Base-by-base conservation (phyloP, 2,113 vertebrate species). In the Lagopus muta region DNA sequence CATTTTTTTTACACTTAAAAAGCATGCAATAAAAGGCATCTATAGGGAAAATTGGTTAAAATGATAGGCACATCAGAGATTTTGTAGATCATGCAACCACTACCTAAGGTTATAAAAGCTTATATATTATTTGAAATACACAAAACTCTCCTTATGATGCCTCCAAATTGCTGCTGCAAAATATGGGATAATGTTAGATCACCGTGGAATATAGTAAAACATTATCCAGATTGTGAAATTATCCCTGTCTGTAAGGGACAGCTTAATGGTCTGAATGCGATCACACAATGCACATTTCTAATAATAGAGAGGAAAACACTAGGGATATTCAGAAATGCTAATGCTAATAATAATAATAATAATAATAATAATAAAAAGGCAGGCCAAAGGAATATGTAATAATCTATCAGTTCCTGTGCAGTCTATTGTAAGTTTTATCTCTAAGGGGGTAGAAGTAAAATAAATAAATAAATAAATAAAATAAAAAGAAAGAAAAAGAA, bases 371-470 rank as follows among this genome's bases (percentile, higher is more conserved):
- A 5, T 13, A 50, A 81, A 94, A 92, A 79, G 9, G 38, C 17
- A 65, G 19, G 15, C 60, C 42, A 84, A 89, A 65, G 62, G 47
- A 85, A 58, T 61, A 95, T 34, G 48, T 34, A 94, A 77, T 82
- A 92, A 88, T 96, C 95, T 96, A 87, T 55, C 61, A 82, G 89
- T 65, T 85, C 89, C 55, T 89, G 61, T 90, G 70, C 94, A 92
- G 79, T 81, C 74, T 94, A 73, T 93, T 95, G 74, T 96, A 97
- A 96, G 76, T 97, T 96, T 97, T 97, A 93, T 96, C 90, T 95
- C 69, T 90, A 91, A 90, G 27, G 47, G 47, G 32, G 90, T 92
- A 95, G 95, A 24, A 75, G 2, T 97, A 92, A 97, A 95, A n/a
- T n/a, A 38, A 38, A 38, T 38, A 38, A 38, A 38, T 10, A 38